phyloP scores from a whole-genome alignment of 1,140 invertebrate species.

The Drosophila persimilis region DNA sequence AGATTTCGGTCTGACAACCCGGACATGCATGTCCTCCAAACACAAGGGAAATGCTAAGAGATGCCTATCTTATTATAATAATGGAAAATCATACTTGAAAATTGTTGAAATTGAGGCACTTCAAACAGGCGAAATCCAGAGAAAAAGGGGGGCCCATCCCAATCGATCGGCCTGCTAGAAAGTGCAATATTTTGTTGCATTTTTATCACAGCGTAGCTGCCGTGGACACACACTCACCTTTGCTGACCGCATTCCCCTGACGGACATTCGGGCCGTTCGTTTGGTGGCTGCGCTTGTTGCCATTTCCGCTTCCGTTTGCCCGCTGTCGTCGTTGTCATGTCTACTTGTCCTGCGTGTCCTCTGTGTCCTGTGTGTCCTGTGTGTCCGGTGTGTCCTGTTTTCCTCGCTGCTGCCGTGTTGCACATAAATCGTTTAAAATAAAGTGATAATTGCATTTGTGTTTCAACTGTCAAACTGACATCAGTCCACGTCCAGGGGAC shows the following conservation, averaged over 20 bases:
- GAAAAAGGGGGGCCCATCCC: background rate
- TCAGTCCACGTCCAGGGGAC: slow-evolving; percentile 51
- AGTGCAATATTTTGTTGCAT: slow-evolving; percentile 26
- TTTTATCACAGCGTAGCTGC: slow-evolving; percentile 19
- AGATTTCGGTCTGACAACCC: slow-evolving; percentile 8
- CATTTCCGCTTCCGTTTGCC: slow-evolving; percentile 76
- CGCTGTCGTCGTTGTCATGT: slow-evolving; percentile 70
- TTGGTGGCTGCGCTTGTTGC: slow-evolving; percentile 69
- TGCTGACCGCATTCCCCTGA: slow-evolving; percentile 49
- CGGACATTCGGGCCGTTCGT: slow-evolving; percentile 31
- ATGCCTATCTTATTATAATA: slow-evolving; percentile 8
- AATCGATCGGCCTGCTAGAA: slow-evolving; percentile 8
- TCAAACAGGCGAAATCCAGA: slow-evolving; percentile 12
- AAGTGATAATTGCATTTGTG: slow-evolving; percentile 82
- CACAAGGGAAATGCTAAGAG: slow-evolving; percentile 29
- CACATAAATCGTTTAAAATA: slow-evolving; percentile 82
- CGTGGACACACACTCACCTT: slow-evolving; percentile 34
- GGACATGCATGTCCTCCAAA: slow-evolving; percentile 28
- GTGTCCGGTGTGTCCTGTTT: slow-evolving; percentile 30
- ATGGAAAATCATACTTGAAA: background rate
- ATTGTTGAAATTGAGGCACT: too few species aligned
- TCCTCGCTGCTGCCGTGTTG: slow-evolving; percentile 52
- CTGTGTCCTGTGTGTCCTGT: slow-evolving; percentile 12
- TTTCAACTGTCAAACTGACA: slow-evolving; percentile 77
- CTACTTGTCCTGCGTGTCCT: slow-evolving; percentile 40